Base-by-base conservation (phyloP, 2,113 vertebrate genomes). In the Rhabdornis inornatus region DNA sequence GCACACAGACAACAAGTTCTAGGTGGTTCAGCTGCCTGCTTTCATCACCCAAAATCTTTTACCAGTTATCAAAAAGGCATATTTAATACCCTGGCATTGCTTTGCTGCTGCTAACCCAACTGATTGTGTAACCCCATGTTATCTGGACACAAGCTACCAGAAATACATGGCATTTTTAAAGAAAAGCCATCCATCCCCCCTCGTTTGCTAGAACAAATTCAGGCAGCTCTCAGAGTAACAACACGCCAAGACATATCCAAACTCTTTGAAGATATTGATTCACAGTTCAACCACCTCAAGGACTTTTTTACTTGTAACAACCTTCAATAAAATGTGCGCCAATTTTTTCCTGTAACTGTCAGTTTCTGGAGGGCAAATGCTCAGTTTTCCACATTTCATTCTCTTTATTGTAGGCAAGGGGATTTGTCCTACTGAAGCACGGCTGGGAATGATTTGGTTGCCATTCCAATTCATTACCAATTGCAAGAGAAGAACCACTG, bases 231-330 rank as follows among this genome's bases (percentile, higher is more conserved):
- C 52, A 60, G 52, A 90, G 72, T 14, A 85, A 47, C 49, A 87
- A 50, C 39, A 80, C 1, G 4, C 71, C 63, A 83, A 86, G 78
- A 80, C 27, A 70, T 33, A 94, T 66, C 68, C 71, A 63, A 79
- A 74, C 59, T 74, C 82, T 71, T 77, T 69, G 56, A 91, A 91
- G 69, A 56, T 68, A 94, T 13, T 64, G 84, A 95, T 95, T 89
- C 79, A 33, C 19, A 68, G 33, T 47, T 77, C 66, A 90, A 64
- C 49, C 0, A 22, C 66, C 89, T 66, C 78, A 57, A 85, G 75
- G 80, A 78, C 37, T 49, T 92, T 70, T 75, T 76, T 33, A 68
- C 68, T 86, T 78, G 56, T 40, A 94, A 85, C 44, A 94, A 49
- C 56, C 39, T 88, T 86, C 80, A 63, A 66, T 77, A 96, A 81